phyloP scores from a whole-genome alignment of 2,888 invertebrate genomes.

The Drosophila pullipes region DNA sequence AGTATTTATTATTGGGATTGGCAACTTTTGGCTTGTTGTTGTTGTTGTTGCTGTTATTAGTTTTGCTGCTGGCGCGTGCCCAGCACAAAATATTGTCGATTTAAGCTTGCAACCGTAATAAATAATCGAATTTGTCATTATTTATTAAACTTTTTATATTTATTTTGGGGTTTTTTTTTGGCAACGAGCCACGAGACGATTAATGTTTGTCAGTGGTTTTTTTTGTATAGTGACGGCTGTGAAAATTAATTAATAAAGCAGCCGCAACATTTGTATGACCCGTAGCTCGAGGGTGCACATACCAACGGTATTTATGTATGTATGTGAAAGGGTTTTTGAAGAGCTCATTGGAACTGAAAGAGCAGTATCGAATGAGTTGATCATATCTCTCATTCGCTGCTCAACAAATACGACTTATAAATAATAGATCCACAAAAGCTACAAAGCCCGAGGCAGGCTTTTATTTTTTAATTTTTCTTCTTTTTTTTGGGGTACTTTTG shows the following conservation, averaged over 20 bases:
- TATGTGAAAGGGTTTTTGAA: slow-evolving; percentile 7
- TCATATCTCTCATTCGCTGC: slow-evolving; percentile 4
- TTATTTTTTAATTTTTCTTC: not conserved
- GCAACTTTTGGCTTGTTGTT: not conserved
- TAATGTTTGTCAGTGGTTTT: slow-evolving; percentile 26
- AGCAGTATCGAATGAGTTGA: not conserved
- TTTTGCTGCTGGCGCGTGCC: slow-evolving; percentile 44
- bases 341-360: not conserved
- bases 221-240: slow-evolving; percentile 39
- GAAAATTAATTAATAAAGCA: slow-evolving; percentile 48
- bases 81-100: slow-evolving; percentile 27
- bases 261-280: slow-evolving; percentile 40
- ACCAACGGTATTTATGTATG: not conserved
- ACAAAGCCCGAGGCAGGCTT: not conserved
- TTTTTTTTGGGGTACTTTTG: not conserved
- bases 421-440: not conserved
- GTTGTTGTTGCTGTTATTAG: not conserved
- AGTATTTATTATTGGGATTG: slow-evolving; percentile 1
- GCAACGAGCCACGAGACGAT: slow-evolving; percentile 39
- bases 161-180: slow-evolving; percentile 8
- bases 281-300: slow-evolving; percentile 34
- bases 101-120: slow-evolving; percentile 15
- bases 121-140: slow-evolving; percentile 38
- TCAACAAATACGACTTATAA: slow-evolving; percentile 1
- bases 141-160: slow-evolving; percentile 29